A percentile compares a stretch with the other conserved stretches of the same genome.
These are phyloP conservation scores for Melanostoma mellinum DNA, from an alignment of 2,888 invertebrate genomes.

Conservation along the genomic window DNA sequence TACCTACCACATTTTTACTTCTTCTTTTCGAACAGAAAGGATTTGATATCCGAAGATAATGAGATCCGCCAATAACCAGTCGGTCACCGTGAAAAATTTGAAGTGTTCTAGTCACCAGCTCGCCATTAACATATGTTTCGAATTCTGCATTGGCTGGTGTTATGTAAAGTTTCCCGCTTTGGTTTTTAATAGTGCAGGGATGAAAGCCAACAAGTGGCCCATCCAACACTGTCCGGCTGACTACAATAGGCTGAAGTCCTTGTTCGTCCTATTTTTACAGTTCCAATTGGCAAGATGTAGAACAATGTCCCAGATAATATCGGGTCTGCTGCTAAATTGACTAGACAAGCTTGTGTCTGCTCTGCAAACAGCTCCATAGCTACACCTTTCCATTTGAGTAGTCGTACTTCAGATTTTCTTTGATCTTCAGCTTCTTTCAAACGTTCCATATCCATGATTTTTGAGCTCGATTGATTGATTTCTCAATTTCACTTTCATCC, in stretches of 20 bases:
- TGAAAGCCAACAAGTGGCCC: slow-evolving; percentile 85
- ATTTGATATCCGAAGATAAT: slow-evolving; percentile 84
- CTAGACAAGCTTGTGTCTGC: slow-evolving; percentile 83
- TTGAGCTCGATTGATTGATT: slow-evolving; percentile 84
- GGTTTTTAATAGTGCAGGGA: slow-evolving; percentile 84
- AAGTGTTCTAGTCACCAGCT: slow-evolving; percentile 81
- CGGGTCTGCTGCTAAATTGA: slow-evolving; percentile 86
- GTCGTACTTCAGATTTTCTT: slow-evolving; percentile 81
- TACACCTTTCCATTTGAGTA: slow-evolving; percentile 84
- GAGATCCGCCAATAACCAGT: slow-evolving; percentile 84
- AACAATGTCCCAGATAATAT: slow-evolving; percentile 84
- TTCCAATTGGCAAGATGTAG: slow-evolving; percentile 79
- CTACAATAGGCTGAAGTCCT: slow-evolving; percentile 76
- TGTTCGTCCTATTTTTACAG: slow-evolving; percentile 79
- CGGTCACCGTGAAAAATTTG: slow-evolving; percentile 84
- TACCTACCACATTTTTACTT: slow-evolving; percentile 78
- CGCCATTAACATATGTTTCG: slow-evolving; percentile 84
- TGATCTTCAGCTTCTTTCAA: slow-evolving; percentile 82
- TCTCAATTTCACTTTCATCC: slow-evolving; percentile 84
- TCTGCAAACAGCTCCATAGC: slow-evolving; percentile 83
- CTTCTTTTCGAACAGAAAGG: slow-evolving; percentile 79
- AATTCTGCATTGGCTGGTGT: slow-evolving; percentile 82
- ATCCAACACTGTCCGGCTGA: slow-evolving; percentile 84
- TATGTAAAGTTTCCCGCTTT: slow-evolving; percentile 81
- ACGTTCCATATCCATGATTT: slow-evolving; percentile 83